Evolutionary conservation across 2,888 invertebrate species (phyloP).

Genomic region (Hartigia nigra): DNA sequence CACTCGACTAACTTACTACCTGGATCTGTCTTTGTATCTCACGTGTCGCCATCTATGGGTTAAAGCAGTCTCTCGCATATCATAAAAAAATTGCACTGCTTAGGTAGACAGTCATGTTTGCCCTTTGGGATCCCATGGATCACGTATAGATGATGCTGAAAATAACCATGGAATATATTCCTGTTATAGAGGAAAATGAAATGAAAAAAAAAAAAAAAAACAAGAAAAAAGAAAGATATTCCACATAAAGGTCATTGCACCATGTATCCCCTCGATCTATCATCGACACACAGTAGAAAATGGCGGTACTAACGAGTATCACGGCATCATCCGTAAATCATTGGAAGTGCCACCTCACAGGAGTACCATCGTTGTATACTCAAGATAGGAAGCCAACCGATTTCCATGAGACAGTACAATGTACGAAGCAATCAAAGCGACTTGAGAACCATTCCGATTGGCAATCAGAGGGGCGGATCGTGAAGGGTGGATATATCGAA

Average conservation of each 20-base stretch:
- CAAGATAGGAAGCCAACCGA: slow-evolving; percentile 25
- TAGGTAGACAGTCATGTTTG: not conserved
- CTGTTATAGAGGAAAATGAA: not conserved
- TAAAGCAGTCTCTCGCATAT: not conserved
- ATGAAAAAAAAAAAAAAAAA: too few species aligned
- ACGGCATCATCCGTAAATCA: not conserved
- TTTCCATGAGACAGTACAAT: slow-evolving; percentile 50
- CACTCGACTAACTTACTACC: not conserved
- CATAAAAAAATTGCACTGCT: not conserved
- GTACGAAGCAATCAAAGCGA: slow-evolving; percentile 44
- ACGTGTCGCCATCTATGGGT: not conserved
- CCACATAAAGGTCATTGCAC: not conserved
- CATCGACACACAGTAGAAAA: not conserved
- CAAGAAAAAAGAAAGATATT: too few species aligned
- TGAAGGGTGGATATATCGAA: slow-evolving; percentile 10
- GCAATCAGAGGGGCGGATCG: slow-evolving; percentile 41
- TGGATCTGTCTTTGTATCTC: not conserved
- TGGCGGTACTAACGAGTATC: not conserved
- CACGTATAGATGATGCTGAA: not conserved
- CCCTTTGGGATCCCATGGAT: not conserved
- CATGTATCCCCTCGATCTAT: not conserved
- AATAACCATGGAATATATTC: not conserved
- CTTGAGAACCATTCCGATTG: slow-evolving; percentile 40
- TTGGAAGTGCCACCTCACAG: not conserved
- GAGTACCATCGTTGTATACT: not conserved